Percentiles rank a stretch among this genome's conserved stretches.
phyloP scores from a whole-genome alignment of 2,797 vertebrate genomes.

The Miichthys miiuy region DNA sequence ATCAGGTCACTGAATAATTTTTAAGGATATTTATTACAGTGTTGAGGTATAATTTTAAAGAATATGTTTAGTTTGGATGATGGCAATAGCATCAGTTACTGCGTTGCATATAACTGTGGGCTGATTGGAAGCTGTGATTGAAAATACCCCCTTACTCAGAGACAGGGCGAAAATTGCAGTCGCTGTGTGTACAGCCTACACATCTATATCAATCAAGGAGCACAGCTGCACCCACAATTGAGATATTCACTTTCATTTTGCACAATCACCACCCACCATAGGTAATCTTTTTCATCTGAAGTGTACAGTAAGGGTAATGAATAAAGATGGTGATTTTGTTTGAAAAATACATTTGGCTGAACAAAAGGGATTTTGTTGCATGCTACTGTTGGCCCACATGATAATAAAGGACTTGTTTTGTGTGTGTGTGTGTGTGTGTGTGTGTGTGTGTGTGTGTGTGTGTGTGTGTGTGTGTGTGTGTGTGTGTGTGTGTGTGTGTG shows the following conservation, averaged over 20 bases:
- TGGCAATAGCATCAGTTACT: slow-evolving; percentile 4
- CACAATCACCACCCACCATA: slow-evolving; percentile 36
- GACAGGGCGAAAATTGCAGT: slow-evolving; percentile 52
- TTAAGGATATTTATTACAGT: slow-evolving; percentile 9
- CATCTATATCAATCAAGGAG: slow-evolving; percentile 67
- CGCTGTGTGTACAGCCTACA: slow-evolving; percentile 45
- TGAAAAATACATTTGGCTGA: slow-evolving; percentile 35
- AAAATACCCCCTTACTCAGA: slow-evolving; percentile 48
- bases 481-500: background rate
- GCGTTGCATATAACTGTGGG: slow-evolving; percentile 9
- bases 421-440: background rate
- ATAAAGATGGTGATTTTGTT: slow-evolving; percentile 18
- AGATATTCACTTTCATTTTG: slow-evolving; percentile 59
- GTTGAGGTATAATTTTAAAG: slow-evolving; percentile 5
- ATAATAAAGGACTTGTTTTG: slow-evolving; percentile 8
- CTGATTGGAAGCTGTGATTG: slow-evolving; percentile 61
- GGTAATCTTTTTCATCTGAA: slow-evolving; percentile 34
- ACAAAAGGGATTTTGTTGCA: background rate
- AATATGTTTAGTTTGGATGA: slow-evolving; percentile 24
- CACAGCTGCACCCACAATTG: slow-evolving; percentile 57
- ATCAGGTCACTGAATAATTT: background rate
- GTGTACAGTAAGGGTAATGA: slow-evolving; percentile 13
- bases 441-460: too few relatives aligned
- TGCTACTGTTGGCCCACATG: background rate
- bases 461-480: background rate